These are phyloP conservation scores for Hystrix brachyura DNA, from an alignment of 2,113 vertebrate genomes.

Conservation along the genomic window DNA sequence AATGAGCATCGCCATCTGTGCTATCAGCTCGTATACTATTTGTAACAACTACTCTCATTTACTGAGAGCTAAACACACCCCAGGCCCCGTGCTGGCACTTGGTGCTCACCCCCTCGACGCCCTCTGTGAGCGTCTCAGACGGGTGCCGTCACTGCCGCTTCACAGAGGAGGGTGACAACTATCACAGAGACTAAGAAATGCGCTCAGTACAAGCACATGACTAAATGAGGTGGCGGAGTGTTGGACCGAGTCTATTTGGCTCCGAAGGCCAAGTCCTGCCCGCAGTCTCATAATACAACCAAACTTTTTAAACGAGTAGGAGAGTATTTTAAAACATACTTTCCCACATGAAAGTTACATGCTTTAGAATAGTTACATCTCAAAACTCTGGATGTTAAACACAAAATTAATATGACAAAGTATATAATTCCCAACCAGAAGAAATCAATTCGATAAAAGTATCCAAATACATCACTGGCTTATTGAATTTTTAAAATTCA, in stretches of 20 bases:
- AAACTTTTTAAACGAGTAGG: not conserved
- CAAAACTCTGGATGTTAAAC: constrained; percentile 4
- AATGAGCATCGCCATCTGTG: not conserved
- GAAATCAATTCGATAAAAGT: not conserved
- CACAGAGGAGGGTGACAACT: not conserved
- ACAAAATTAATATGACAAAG: not conserved
- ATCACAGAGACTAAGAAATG: not conserved
- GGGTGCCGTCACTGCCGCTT: not conserved
- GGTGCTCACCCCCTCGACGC: not conserved
- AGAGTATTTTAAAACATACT: constrained; percentile 32
- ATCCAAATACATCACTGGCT: not conserved
- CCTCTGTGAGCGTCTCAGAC: not conserved
- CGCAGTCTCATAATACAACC: not conserved
- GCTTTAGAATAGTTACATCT: constrained; percentile 4
- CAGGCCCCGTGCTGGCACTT: not conserved
- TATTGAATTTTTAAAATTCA: constrained; percentile 30
- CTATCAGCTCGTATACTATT: not conserved
- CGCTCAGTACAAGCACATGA: not conserved
- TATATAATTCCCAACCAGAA: constrained; percentile 28
- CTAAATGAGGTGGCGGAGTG: not conserved
- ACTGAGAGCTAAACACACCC: not conserved
- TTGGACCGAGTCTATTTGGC: not conserved
- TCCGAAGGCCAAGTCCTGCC: not conserved
- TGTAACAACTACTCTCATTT: not conserved
- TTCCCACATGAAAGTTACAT: not conserved